phyloP scores from a whole-genome alignment of 2,113 vertebrate species.

The Octodon degus region DNA sequence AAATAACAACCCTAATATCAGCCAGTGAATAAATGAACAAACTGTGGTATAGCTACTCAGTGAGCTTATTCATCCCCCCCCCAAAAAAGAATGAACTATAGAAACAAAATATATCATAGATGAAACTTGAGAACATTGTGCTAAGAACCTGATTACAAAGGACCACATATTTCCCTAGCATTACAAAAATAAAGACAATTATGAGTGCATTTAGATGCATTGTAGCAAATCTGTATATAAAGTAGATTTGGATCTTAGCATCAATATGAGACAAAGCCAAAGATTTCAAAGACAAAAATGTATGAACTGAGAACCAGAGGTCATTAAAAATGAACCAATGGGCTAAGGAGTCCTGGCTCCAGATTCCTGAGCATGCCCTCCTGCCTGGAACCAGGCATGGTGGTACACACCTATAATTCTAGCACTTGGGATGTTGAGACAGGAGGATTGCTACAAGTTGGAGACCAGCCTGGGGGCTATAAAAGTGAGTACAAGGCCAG shows the following conservation, averaged over 20 bases:
- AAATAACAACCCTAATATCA: not conserved
- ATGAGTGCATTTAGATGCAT: not conserved
- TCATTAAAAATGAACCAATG: not conserved
- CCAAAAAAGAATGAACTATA: not conserved
- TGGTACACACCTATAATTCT: no score
- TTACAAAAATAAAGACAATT: not conserved
- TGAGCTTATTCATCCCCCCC: not conserved
- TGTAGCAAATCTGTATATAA: not conserved
- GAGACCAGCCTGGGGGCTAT: no score
- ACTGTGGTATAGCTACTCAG: not conserved
- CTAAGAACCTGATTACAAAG: not conserved
- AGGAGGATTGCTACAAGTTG: no score
- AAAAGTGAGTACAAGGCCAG: no score
- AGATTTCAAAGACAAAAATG: constrained; percentile 27
- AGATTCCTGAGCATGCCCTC: no score
- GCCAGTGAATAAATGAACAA: not conserved
- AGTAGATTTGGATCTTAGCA: not conserved
- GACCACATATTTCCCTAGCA: not conserved
- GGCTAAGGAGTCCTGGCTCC: no score
- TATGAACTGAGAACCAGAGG: constrained; percentile 1
- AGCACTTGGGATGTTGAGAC: no score
- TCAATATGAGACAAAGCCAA: constrained; percentile 23
- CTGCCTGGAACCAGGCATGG: no score
- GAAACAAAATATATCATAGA: not conserved
- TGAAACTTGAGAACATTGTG: not conserved